Base-by-base conservation (phyloP, 1,140 invertebrate species). In the Halesus radiatus region DNA sequence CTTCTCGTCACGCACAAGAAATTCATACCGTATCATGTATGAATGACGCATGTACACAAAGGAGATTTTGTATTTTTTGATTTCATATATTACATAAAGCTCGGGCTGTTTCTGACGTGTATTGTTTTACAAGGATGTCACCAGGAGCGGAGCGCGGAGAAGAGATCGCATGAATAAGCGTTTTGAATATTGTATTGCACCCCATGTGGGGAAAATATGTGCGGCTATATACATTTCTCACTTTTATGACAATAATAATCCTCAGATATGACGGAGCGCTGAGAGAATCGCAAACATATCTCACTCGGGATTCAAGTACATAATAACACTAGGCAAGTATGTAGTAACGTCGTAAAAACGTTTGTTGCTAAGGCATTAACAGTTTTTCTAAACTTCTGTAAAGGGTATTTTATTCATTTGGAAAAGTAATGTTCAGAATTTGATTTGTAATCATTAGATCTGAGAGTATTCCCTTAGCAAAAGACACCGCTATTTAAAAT, bases 121-220 rank as follows among this genome's bases (percentile, higher is more conserved):
- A 80, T 75, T 80, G 78, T 80, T 32, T 73, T 50, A 18, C 50
- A 23, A 62, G 62, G 32, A 53, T 29, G 73, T 7, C n/a, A 53
- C 53, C 68, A 37, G 56, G 68, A 66, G 66, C 8, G 20, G 29
- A 66, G 54, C 20, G 56, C 52, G 70, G 72, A 64, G 52, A 20
- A 52, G 54, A 60, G 50, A 70, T 45, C 52, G 23, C 66, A 79
- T 56, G 66, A 73, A 73, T 79, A 62, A 79, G 72, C 26, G 72
- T 56, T 75, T 74, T 80, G 78, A 80, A 80, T 80, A 75, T 80
- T 75, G 68, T 75, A 80, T 80, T 80, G 58, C 70, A 64, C 62
- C 62, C 62, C 22, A 29, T 18, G 62, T 37, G 58, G n/a, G 70
- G 74, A 23, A 26, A 29, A 20, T 37, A 8, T n/a, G 56, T 80